Conservation (phyloP, 2,113 vertebrate genomes). For the Corythornis vintsioides region DNA sequence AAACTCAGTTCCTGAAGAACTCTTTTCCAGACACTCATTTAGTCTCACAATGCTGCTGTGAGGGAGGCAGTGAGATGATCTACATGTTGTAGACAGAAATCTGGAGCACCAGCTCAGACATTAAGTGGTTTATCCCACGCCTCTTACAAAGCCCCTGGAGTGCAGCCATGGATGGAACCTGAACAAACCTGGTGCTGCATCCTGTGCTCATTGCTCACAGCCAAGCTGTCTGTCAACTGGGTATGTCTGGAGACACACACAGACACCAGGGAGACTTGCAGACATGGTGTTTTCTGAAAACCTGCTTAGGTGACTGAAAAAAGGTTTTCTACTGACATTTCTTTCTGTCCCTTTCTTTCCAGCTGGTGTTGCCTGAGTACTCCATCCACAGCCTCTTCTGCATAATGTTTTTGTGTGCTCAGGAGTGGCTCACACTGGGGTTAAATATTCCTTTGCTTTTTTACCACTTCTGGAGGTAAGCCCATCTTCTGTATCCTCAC, state of each 20-base stretch:
- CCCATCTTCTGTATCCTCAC: not conserved
- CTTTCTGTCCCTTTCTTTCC: slow-evolving; percentile 34
- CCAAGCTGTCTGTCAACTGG: not conserved
- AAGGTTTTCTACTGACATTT: not conserved
- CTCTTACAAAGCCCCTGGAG: not conserved
- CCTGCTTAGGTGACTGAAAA: not conserved
- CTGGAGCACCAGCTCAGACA: not conserved
- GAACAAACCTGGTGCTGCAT: not conserved
- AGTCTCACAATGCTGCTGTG: not conserved
- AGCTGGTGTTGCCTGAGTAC: slow-evolving; percentile 97
- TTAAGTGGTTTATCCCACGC: not conserved
- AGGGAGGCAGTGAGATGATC: not conserved
- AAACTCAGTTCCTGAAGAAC: not conserved
- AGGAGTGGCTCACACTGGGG: slow-evolving; percentile 96
- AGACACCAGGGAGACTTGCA: not conserved
- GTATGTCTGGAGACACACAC: not conserved
- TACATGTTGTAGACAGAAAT: not conserved
- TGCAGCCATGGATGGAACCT: not conserved
- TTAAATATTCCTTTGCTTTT: slow-evolving; percentile 94
- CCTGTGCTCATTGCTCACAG: not conserved
- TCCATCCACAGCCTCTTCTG: slow-evolving; percentile 98
- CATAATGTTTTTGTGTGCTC: slow-evolving; percentile 97
- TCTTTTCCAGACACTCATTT: not conserved
- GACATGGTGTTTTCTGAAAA: not conserved
- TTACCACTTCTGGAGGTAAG: slow-evolving; percentile 98